phyloP scores from a whole-genome alignment of 2,888 invertebrate genomes.

The Drosophila antonietae region DNA sequence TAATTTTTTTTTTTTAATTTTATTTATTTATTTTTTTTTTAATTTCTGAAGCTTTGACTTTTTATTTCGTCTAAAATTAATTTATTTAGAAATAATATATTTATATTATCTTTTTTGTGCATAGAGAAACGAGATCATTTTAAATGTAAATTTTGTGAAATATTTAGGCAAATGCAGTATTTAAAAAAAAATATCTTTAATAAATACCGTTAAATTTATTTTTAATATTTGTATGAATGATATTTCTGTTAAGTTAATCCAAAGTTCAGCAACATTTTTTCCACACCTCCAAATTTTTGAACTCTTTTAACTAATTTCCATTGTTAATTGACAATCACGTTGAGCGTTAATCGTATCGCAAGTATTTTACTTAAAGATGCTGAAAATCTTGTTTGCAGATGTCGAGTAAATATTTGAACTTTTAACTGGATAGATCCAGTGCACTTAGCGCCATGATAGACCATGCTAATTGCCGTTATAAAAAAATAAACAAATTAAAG shows the following conservation, averaged over 20 bases:
- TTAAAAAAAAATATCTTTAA: too few relatives aligned
- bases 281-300: not conserved
- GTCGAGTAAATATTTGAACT: conserved; percentile 46
- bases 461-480: conserved; percentile 47
- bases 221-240: not conserved
- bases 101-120: too few relatives aligned
- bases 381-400: conserved; percentile 39
- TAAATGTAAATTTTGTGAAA: too few relatives aligned
- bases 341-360: conserved; percentile 21
- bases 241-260: not conserved
- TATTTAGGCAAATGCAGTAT: too few relatives aligned
- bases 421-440: conserved; percentile 77
- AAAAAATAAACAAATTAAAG: conserved; percentile 36
- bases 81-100: too few relatives aligned
- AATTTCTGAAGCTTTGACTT: too few relatives aligned
- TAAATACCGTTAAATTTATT: too few relatives aligned
- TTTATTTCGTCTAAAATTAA: too few relatives aligned
- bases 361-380: conserved; percentile 31
- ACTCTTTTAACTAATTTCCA: conserved; percentile 36
- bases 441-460: conserved; percentile 64
- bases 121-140: too few relatives aligned
- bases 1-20: too few relatives aligned
- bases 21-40: too few relatives aligned
- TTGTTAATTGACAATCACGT: conserved; percentile 51
- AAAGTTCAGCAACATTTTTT: not conserved